Percentiles rank a stretch among this genome's conserved stretches.
phyloP scores from a whole-genome alignment of 2,888 invertebrate genomes.

The Venusia cambrica region DNA sequence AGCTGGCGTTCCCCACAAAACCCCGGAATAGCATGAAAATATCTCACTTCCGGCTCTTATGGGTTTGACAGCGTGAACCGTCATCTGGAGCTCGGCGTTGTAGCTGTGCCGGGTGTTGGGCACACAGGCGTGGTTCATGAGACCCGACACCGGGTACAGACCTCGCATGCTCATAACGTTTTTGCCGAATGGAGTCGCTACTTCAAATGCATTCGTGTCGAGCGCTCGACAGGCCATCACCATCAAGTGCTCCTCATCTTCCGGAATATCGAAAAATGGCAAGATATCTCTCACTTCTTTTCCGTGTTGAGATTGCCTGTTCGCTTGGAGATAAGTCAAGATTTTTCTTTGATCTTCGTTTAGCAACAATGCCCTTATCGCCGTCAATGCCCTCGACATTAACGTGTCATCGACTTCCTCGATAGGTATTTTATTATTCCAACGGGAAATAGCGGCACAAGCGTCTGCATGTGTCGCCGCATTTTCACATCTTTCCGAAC shows the following conservation, averaged over 20 bases:
- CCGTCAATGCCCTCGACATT: slow-evolving; percentile 59
- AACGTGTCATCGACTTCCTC: slow-evolving; percentile 58
- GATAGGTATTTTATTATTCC: slow-evolving; percentile 75
- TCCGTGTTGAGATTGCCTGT: slow-evolving; percentile 77
- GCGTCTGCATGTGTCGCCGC: slow-evolving; percentile 81
- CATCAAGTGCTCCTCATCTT: slow-evolving; percentile 81
- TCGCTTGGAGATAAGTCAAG: slow-evolving; percentile 74
- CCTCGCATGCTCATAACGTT: slow-evolving; percentile 80
- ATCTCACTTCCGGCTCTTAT: slow-evolving; percentile 83
- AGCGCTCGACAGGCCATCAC: slow-evolving; percentile 80
- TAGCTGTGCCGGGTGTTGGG: slow-evolving; percentile 85
- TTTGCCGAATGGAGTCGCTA: slow-evolving; percentile 63
- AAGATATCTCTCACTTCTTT: slow-evolving; percentile 80
- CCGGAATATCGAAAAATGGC: slow-evolving; percentile 67
- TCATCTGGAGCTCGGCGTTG: slow-evolving; percentile 79
- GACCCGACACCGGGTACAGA: slow-evolving; percentile 83
- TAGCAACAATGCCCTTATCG: slow-evolving; percentile 62
- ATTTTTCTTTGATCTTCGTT: slow-evolving; percentile 72
- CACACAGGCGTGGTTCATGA: slow-evolving; percentile 86
- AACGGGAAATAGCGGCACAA: slow-evolving; percentile 82
- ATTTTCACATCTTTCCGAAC: slow-evolving; percentile 83
- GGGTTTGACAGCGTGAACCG: slow-evolving; percentile 79
- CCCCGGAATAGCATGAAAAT: slow-evolving; percentile 83
- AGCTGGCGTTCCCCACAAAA: slow-evolving; percentile 85
- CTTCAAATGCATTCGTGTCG: slow-evolving; percentile 86